Base-by-base conservation (phyloP, 1,140 invertebrate species). In the Plodia interpunctella region DNA sequence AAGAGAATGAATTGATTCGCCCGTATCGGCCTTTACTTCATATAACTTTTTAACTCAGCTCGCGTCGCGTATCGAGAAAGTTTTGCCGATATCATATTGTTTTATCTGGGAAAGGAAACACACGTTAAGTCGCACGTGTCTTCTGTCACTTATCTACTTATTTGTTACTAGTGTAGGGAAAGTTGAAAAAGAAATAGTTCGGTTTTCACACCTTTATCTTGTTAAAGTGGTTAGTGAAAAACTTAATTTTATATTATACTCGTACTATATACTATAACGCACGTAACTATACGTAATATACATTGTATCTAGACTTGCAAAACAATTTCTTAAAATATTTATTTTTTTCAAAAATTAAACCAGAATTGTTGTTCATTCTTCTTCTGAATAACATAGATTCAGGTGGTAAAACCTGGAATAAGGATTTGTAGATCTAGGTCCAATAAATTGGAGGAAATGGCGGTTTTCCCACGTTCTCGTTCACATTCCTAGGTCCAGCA, bases 41-140 rank as follows among this genome's bases (percentile, higher is more conserved):
- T 17, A 15, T 44, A 44, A 44, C 38, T 44, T 38, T 13, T 15
- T 44, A 44, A 44, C 38, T 44, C 15, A 3, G n/a, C 13, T 44
- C 38, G 38, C 10, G 38, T 44, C 13, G 13, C 38, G 38, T 44
- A 44, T 44, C 38, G 38, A 17, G 38, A 44, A 44, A 44, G 38
- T 44, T 44, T 44, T 44, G 13, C 38, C 38, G 38, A 44, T 44
- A 44, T 44, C 38, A 44, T 44, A 44, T 44, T 32, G 30, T 32
- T 32, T 32, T 44, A 44, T 44, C 38, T 17, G 38, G 13, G 13
- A 2, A 15, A 44, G 15, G 15, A 17, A 44, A 44, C 38, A 8
- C 35, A 44, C 15, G 38, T 5, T 15, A 15, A 5, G 38, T 15
- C 38, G 30, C 30, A 32, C 30, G 30, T 32, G 30, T 32, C n/a